Evolutionary conservation across 2,888 invertebrate genomes (phyloP), one percentile per base, ranked within the genome.

Genomic region (Drosophila kanekoi): DNA sequence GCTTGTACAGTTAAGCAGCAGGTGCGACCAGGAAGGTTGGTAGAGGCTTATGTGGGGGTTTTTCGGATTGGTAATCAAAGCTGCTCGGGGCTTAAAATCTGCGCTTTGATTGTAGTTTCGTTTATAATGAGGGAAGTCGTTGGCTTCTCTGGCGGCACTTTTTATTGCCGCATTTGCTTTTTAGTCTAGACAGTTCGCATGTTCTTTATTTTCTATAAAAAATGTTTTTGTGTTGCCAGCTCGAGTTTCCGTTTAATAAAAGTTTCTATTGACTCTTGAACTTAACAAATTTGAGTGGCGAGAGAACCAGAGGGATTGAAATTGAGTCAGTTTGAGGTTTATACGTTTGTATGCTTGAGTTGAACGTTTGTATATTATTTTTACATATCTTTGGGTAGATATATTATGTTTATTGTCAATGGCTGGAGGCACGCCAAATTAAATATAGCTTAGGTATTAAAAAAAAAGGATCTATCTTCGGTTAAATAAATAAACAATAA

Each of bases 41-140:
- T 28, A 8, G 23, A 18, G 14, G 45, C 62, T 49, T 62, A 10
- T 14, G 66, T 51, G 47, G 16, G 35, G 51, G 47, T 4, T 40
- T 59, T 61, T 70, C 65, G 70, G 57, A 64, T 61, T 66, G 70
- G 73, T 68, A 79, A 86, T 83, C 83, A 82, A 80, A 79, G 87
- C 81, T 63, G 74, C 73, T 72, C 64, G 61, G 47, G 60, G 43
- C 57, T 59, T 40, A 4, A 62, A 63, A 63, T 64, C 72, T 74
- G 81, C 62, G 67, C 81, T 75, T 82, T 57, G 63, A 72, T 82
- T 79, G 63, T 68, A 63, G 57, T 61, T 60, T 51, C 43, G 23
- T 10, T 73, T 47, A 52, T 59, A 62, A 75, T 63, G 53, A 44
- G 40, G 41, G n/a, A 51, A 53, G 43, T 45, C 43, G 45, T 43